A percentile compares a stretch with the other conserved stretches of the same genome.
phyloP scores from a whole-genome alignment of 2,797 vertebrate species.

The Pangasius djambal region DNA sequence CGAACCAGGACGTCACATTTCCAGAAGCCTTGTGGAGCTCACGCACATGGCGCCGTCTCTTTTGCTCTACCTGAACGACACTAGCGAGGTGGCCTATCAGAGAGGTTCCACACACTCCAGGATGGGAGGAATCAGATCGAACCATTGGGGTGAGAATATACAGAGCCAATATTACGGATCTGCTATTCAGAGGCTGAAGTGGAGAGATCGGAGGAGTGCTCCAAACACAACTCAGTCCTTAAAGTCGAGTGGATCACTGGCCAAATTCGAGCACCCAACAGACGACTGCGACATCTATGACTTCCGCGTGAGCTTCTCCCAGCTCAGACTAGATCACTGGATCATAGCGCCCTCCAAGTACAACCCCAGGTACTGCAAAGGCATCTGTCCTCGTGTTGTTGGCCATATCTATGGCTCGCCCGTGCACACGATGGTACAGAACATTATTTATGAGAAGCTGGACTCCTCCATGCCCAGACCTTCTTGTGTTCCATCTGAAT shows the following conservation, averaged over 20 bases:
- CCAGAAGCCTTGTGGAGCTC: conserved; percentile 53
- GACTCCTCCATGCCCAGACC: conserved; percentile 85
- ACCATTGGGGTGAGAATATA: conserved; percentile 1
- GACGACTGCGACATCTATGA: conserved; percentile 89
- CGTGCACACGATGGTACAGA: conserved; percentile 91
- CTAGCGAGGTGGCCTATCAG: conserved; percentile 78
- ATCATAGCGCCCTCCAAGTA: conserved; percentile 91
- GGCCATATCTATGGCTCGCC: conserved; percentile 91
- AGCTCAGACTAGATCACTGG: conserved; percentile 92
- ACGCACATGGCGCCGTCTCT: conserved; percentile 80
- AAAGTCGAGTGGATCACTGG: conserved; percentile 71
- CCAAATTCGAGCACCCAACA: conserved; percentile 75
- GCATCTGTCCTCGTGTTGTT: conserved; percentile 83
- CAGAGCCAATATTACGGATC: conserved; percentile 56
- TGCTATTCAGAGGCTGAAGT: conserved; percentile 46
- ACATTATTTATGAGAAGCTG: conserved; percentile 89
- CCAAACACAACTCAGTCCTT: conserved; percentile 57
- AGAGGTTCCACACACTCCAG: conserved; percentile 57
- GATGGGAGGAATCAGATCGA: conserved; percentile 35
- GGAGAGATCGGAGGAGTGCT: conserved; percentile 71
- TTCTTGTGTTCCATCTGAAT: conserved; percentile 90
- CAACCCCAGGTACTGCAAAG: conserved; percentile 93
- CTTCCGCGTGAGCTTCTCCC: conserved; percentile 88
- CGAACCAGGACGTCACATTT: conserved; percentile 33
- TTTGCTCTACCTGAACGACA: conserved; percentile 90